Base-by-base conservation (phyloP, 2,113 vertebrate genomes). In the Promerops cafer region DNA sequence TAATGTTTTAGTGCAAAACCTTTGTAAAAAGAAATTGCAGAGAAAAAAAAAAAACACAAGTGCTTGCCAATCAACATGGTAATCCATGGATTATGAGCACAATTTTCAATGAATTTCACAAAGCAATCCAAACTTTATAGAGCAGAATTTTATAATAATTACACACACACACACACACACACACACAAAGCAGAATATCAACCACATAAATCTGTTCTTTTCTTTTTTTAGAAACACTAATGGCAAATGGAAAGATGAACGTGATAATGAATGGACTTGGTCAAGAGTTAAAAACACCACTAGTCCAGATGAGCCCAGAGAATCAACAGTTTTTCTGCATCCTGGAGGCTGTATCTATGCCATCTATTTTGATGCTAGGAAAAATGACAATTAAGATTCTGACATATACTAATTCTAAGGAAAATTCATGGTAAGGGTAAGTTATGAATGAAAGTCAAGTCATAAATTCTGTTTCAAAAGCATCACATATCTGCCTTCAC, bases 201-300 rank as follows among this genome's bases (percentile, higher is more conserved):
- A 63, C 4, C 30, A 59, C 30, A 39, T 14, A 53, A 63, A 61
- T 33, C 20, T 42, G 8, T 60, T 74, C 3, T 53, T 70, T 54
- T 61, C 11, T 56, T 61, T 87, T 57, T 50, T 70, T 16, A 77
- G 33, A 47, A 40, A 60, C 23, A 33, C 7, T 47, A 82, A 54
- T 5, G 6, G 40, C 13, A 75, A 84, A 81, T 15, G 16, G 7
- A 75, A 57, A 83, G 9, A 81, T 39, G 2, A 94, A 87, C 13
- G 30, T 18, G 30, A n/a, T 24, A 61, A 86, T 1, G 1, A 74
- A 59, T 11, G 2, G 69, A 72, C 6, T 52, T 3, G 0, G 24
- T 47, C 19, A 89, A 56, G 16, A 82, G 2, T 39, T 85, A 24
- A 81, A 77, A 81, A n/a, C 2, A 5, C 8, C 27, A 75, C 21